Evolutionary conservation across 2,113 vertebrate genomes (phyloP).

Genomic region (Callithrix jacchus): DNA sequence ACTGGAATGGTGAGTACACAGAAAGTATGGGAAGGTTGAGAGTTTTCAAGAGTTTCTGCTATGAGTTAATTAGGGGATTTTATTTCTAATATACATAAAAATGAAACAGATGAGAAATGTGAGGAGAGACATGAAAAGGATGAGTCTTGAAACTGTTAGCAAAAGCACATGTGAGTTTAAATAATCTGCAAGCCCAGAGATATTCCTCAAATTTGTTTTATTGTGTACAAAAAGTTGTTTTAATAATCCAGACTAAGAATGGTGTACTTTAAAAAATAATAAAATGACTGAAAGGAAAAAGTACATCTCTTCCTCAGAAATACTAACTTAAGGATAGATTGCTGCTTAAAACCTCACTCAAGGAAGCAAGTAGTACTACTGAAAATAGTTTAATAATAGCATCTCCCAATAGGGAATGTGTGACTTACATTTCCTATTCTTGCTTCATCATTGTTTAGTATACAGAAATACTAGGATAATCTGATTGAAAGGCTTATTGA

Average conservation of each 20-base stretch:
- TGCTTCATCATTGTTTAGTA: constrained; percentile 4
- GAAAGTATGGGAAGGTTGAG: not conserved
- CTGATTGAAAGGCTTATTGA: constrained; percentile 13
- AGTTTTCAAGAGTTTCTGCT: not conserved
- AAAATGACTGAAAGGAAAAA: not conserved
- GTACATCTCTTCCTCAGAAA: not conserved
- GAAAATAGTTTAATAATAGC: constrained; percentile 19
- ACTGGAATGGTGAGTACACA: not conserved
- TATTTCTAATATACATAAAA: not conserved
- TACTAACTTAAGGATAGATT: not conserved
- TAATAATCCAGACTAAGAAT: not conserved
- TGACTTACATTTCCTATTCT: not conserved
- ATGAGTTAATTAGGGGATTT: not conserved
- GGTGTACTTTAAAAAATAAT: not conserved
- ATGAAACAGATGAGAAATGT: not conserved
- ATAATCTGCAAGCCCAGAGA: not conserved
- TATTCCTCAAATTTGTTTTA: not conserved
- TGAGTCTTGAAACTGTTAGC: constrained; percentile 14
- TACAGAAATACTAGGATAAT: not conserved
- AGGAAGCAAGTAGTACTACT: not conserved
- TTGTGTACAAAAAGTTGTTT: not conserved
- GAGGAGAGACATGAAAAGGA: not conserved
- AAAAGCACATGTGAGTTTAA: not conserved
- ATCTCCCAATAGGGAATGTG: not conserved
- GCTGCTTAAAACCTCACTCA: not conserved